Conservation (phyloP, 2,797 vertebrate species). For the Acestrorhynchus altus region DNA sequence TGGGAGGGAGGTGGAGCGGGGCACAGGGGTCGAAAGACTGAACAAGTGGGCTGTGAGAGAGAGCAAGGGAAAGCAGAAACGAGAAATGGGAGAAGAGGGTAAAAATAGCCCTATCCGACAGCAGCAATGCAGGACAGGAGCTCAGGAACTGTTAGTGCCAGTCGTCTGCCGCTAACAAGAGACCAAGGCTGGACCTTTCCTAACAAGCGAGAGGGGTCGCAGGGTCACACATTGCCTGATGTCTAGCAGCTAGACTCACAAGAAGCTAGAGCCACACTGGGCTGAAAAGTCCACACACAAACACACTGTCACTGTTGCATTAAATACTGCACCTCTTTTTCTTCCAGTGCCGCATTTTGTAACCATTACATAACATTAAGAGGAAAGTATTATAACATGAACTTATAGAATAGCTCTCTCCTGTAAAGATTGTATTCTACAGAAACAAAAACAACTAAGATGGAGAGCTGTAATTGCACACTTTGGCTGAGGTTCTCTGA, state of each 20-base stretch:
- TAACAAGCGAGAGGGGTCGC: constrained; percentile 51
- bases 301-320: background rate
- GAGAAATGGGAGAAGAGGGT: constrained; percentile 17
- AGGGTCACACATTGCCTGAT: constrained; percentile 54
- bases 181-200: constrained; percentile 43
- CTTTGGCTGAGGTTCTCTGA: constrained; percentile 38
- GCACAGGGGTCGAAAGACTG: constrained; percentile 31
- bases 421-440: no score
- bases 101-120: constrained; percentile 50
- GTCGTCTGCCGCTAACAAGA: constrained; percentile 47
- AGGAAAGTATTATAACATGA: no score
- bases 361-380: no score
- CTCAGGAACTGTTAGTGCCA: constrained; percentile 53
- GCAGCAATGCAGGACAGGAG: constrained; percentile 25
- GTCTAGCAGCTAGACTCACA: constrained; percentile 53
- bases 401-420: no score
- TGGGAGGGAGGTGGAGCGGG: constrained; percentile 49
- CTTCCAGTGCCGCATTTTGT: no score
- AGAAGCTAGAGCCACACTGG: constrained; percentile 13
- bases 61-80: constrained; percentile 9
- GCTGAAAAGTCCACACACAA: constrained; percentile 21
- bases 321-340: background rate
- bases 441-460: no score
- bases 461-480: constrained; percentile 52
- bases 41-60: constrained; percentile 27